A percentile compares a stretch with the other conserved stretches of the same genome.
Conservation (phyloP, 2,797 vertebrate species). For the Ficedula albicollis region DNA sequence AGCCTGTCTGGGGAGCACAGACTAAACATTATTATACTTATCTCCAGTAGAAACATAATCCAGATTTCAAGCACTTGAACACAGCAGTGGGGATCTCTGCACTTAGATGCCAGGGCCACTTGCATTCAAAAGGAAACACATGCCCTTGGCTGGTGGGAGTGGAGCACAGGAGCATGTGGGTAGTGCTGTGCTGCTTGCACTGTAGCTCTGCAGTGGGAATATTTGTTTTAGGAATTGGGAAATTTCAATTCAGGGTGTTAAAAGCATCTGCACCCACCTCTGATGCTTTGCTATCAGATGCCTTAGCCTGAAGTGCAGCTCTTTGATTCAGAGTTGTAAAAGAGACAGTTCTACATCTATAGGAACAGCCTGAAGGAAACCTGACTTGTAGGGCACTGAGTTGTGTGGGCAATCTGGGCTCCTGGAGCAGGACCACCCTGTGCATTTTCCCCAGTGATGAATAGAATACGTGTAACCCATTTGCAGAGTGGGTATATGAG, state of each 20-base stretch:
- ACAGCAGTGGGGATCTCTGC: background rate
- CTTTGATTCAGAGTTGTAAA: background rate
- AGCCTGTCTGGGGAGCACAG: background rate
- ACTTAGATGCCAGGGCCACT: background rate
- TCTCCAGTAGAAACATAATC: background rate
- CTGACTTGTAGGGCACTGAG: background rate
- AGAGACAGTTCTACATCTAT: background rate
- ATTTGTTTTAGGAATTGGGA: background rate
- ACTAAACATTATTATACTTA: slow-evolving; percentile 11
- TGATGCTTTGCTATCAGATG: background rate
- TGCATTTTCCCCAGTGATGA: background rate
- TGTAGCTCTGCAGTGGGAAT: background rate
- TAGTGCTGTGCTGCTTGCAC: background rate
- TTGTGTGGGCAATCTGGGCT: background rate
- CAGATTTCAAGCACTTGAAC: background rate
- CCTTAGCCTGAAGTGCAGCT: background rate
- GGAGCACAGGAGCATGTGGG: rapidly evolving
- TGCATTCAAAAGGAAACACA: background rate
- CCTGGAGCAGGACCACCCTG: background rate
- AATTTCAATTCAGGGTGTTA: background rate
- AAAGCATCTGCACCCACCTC: background rate
- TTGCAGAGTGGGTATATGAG: background rate
- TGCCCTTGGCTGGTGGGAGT: background rate
- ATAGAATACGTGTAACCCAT: background rate
- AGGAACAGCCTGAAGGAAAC: background rate